Base-by-base conservation (phyloP, 2,113 vertebrate species). In the Xenopus laevis region DNA sequence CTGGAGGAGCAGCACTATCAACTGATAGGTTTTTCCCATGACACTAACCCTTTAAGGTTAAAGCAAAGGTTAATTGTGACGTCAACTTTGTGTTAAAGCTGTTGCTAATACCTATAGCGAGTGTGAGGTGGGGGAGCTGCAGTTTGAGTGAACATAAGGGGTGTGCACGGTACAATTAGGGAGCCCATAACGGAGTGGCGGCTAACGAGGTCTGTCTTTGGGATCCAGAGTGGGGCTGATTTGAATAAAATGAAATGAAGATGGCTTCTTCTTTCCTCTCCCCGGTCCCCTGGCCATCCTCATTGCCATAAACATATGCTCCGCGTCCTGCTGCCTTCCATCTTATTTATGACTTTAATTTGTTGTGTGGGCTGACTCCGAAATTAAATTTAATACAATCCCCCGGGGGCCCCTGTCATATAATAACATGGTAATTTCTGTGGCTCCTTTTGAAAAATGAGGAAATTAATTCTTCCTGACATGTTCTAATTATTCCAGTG, bases 381-480 rank as follows among this genome's bases (percentile, higher is more conserved):
- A 98, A 99, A 99, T 99, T 98, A 98, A 98, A 98, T 99, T 99
- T 98, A 97, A 98, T 98, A 95, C 96, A 97, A 98, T 97, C 93
- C 97, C 98, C 97, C 91, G 89, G 93, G 97, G 97, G 93, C 96
- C 94, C 92, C 96, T 98, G 97, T 98, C 97, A 99, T 99, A 98
- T 99, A 99, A 98, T 98, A 98, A 99, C 97, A 99, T 99, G 97
- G 95, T 99, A 98, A 99, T 99, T 99, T 98, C 96, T 98, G 95
- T 99, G 95, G 98, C 98, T 98, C 97, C 96, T 98, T 98, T 98
- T 99, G 97, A 99, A 99, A 98, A 98, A 99, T 99, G 97, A 99
- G 96, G 94, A 98, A 99, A 99, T 99, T 98, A 99, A 99, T 99
- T 99, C 96, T 95, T 99, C 94, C 94, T 99, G 97, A 99, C 97